Conservation (phyloP, 1,140 invertebrate genomes). For the Aphidius gifuensis region DNA sequence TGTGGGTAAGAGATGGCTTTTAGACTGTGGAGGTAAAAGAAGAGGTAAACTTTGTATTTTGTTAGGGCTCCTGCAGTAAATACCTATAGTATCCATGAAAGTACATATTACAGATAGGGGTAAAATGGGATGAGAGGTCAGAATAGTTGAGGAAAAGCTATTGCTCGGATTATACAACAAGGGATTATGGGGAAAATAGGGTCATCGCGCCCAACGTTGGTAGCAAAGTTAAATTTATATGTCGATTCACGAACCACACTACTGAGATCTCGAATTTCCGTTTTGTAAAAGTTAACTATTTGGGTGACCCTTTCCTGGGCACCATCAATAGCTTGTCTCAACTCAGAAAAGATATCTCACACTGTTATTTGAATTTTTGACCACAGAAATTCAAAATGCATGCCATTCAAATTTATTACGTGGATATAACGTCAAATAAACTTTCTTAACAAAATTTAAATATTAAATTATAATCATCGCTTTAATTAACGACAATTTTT, state of each 20-base stretch:
- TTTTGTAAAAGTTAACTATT: slow-evolving; percentile 1
- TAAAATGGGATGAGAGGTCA: neutral
- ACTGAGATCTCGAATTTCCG: slow-evolving; percentile 23
- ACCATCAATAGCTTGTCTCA: too few species aligned
- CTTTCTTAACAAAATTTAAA: too few species aligned
- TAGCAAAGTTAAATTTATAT: slow-evolving; percentile 22
- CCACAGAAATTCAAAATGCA: too few species aligned
- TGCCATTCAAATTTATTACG: too few species aligned
- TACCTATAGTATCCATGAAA: neutral
- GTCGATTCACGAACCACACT: slow-evolving; percentile 18
- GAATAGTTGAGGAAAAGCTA: slow-evolving; percentile 39
- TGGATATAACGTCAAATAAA: too few species aligned
- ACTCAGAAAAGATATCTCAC: too few species aligned
- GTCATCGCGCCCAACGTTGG: slow-evolving; percentile 24
- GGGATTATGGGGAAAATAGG: slow-evolving; percentile 38
- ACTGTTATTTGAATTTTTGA: too few species aligned
- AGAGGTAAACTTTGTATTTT: too few species aligned
- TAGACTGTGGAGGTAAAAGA: too few species aligned
- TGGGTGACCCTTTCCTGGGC: neutral
- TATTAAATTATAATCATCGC: too few species aligned
- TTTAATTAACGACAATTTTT: too few species aligned
- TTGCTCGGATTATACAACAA: slow-evolving; percentile 38
- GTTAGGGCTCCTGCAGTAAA: too few species aligned
- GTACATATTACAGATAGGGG: neutral
- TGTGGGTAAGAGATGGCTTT: neutral